Evolutionary conservation across 2,888 invertebrate species (phyloP).

Genomic region (Pyralis farinalis): DNA sequence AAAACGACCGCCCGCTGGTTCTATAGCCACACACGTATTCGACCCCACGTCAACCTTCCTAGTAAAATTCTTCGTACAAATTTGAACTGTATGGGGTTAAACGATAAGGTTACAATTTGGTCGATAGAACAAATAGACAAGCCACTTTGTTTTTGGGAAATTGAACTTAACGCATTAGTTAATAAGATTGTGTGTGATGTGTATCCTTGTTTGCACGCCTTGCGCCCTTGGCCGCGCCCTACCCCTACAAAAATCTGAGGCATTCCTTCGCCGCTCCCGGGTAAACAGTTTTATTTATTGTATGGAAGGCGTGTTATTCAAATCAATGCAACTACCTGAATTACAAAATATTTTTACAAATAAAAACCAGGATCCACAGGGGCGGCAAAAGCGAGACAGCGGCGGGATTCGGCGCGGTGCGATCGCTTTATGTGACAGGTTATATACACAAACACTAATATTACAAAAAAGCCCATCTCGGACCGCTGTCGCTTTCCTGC

Average conservation of each 20-base stretch:
- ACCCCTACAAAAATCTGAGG: slow-evolving; percentile 12
- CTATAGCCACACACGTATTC: slow-evolving; percentile 2
- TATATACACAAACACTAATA: too few relatives aligned
- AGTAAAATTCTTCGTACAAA: background rate
- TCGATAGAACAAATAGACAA: too few relatives aligned
- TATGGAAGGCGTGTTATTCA: background rate
- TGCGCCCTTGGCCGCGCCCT: slow-evolving; percentile 12
- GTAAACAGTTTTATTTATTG: slow-evolving; percentile 8
- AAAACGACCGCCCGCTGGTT: slow-evolving; percentile 1
- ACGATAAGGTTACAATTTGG: background rate
- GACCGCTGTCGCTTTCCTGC: too few relatives aligned
- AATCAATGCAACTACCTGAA: too few relatives aligned
- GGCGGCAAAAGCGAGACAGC: too few relatives aligned
- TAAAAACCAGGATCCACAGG: too few relatives aligned
- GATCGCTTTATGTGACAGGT: too few relatives aligned
- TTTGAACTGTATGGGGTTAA: background rate
- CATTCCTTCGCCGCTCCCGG: slow-evolving; percentile 7
- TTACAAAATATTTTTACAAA: too few relatives aligned
- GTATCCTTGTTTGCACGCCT: background rate
- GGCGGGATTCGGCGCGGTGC: too few relatives aligned
- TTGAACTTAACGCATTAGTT: background rate
- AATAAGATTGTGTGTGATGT: background rate
- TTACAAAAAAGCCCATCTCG: too few relatives aligned
- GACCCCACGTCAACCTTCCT: background rate
- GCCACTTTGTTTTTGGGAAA: background rate